A percentile compares a stretch with the other conserved stretches of the same genome.
These are phyloP conservation scores for Pseudonaja textilis DNA, from an alignment of 2,113 vertebrate species.

Conservation along the genomic window DNA sequence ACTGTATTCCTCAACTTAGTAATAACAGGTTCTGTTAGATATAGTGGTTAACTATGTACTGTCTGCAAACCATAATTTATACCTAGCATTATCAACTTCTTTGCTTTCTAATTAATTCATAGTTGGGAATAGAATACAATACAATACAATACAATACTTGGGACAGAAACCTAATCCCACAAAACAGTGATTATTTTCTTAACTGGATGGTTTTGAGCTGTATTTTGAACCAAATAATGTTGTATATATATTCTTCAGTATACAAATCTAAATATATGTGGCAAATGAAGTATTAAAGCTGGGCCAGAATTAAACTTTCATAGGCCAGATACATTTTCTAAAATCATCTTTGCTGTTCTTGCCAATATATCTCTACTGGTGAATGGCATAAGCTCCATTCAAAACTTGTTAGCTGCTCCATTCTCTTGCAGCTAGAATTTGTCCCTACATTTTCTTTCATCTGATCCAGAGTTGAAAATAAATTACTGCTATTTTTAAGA, in stretches of 20 bases:
- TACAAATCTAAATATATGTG: constrained; percentile 49
- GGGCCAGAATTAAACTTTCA: constrained; percentile 39
- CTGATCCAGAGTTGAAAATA: constrained; percentile 76
- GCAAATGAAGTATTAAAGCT: constrained; percentile 41
- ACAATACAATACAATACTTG: no score
- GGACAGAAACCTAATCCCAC: not conserved
- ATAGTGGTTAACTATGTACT: not conserved
- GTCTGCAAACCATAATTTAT: not conserved
- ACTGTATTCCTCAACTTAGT: not conserved
- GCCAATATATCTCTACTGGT: constrained; percentile 57
- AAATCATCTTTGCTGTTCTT: constrained; percentile 70
- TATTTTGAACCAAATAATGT: constrained; percentile 21
- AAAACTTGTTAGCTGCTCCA: constrained; percentile 54
- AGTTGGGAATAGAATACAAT: not conserved
- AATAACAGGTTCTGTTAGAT: not conserved
- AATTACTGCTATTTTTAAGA: constrained; percentile 74
- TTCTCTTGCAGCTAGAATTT: constrained; percentile 67
- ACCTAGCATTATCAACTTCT: not conserved
- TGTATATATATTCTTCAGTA: constrained; percentile 55
- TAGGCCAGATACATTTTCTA: constrained; percentile 57
- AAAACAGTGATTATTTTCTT: not conserved
- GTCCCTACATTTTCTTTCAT: constrained; percentile 71
- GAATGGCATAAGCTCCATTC: constrained; percentile 62
- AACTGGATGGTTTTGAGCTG: constrained; percentile 4
- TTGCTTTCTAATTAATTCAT: not conserved